Evolutionary conservation across 2,113 vertebrate species (phyloP).

Genomic region (Pseudopipra pipra): DNA sequence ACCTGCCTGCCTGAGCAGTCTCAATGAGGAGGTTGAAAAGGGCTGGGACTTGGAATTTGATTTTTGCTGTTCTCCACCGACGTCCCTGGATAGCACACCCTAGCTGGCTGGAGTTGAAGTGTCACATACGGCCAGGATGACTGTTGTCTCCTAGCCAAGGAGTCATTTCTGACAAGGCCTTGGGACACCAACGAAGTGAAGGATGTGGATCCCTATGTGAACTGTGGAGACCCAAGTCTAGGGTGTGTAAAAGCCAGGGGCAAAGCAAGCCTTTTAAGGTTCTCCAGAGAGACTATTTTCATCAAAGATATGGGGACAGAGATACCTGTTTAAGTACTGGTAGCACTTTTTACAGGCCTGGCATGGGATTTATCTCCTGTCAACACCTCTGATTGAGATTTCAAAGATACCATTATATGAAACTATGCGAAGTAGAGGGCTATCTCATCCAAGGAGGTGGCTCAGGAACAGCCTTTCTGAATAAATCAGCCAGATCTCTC

Average conservation of each 20-base stretch:
- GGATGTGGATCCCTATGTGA: not conserved
- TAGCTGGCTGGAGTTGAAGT: not conserved
- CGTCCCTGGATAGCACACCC: not conserved
- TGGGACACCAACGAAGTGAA: not conserved
- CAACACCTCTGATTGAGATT: not conserved
- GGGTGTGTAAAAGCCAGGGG: not conserved
- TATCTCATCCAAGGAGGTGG: not conserved
- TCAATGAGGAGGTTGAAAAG: not conserved
- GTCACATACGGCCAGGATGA: not conserved
- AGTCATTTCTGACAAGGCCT: not conserved
- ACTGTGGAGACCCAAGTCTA: not conserved
- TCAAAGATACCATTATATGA: not conserved
- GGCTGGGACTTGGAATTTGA: not conserved
- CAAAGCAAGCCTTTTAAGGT: accelerated
- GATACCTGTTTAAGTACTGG: not conserved
- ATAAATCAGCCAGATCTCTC: not conserved
- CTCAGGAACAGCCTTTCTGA: not conserved
- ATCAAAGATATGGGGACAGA: not conserved
- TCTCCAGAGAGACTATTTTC: not conserved
- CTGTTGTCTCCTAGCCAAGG: not conserved
- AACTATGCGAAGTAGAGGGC: not conserved
- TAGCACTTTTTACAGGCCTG: not conserved
- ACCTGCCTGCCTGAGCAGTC: not conserved
- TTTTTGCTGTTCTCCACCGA: not conserved
- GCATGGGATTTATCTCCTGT: not conserved